phyloP scores from a whole-genome alignment of 2,888 invertebrate genomes.

The Cryptophagus acutangulus region DNA sequence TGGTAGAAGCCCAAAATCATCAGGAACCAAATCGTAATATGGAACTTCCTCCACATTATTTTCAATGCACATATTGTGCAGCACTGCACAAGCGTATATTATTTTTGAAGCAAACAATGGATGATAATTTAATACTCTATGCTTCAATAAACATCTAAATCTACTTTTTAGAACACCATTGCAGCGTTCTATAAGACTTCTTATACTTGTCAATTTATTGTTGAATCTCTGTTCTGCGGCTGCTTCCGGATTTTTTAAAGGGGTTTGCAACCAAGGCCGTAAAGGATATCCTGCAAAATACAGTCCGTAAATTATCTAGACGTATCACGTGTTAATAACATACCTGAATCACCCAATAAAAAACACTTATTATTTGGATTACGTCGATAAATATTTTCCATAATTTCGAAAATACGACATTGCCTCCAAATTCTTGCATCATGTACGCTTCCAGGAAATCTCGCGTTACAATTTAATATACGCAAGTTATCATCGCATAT shows the following conservation, averaged over 20 bases:
- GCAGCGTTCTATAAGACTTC: conserved; percentile 10
- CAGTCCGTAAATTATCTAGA: not conserved
- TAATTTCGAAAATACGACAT: conserved; percentile 4
- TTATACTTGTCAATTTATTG: not conserved
- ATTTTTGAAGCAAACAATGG: conserved; percentile 12
- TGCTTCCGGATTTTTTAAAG: conserved; percentile 10
- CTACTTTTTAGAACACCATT: conserved; percentile 18
- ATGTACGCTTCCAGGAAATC: conserved; percentile 14
- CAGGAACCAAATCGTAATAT: too few relatives aligned
- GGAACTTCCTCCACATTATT: too few relatives aligned
- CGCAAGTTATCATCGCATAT: conserved; percentile 12
- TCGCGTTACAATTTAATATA: conserved; percentile 14
- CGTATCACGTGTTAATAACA: too few relatives aligned
- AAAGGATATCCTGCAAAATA: conserved; percentile 11
- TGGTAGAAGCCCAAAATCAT: too few relatives aligned
- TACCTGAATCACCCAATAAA: conserved; percentile 11
- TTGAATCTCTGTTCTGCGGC: not conserved
- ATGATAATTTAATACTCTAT: conserved; percentile 16
- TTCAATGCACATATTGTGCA: conserved; percentile 21
- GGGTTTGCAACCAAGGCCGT: conserved; percentile 13
- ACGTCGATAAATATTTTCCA: conserved; percentile 9
- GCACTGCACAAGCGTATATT: conserved; percentile 21
- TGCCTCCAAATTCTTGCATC: conserved; percentile 13
- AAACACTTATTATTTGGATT: conserved; percentile 2
- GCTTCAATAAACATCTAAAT: conserved; percentile 19